Base-by-base conservation (phyloP, 2,888 invertebrate species). In the Deilephila porcellus region DNA sequence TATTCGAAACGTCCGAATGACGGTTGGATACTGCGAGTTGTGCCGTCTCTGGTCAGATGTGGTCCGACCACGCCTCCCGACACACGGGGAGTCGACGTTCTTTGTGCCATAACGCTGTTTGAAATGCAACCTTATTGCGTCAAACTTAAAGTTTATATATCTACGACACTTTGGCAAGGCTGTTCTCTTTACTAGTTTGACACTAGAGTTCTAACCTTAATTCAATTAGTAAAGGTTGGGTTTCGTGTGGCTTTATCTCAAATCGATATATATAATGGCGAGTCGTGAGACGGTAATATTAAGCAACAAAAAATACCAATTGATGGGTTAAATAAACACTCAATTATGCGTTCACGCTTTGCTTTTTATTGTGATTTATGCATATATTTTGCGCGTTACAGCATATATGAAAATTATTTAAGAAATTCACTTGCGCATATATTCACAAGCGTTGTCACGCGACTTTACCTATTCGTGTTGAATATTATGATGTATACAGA, bases 1-100 rank as follows among this genome's bases (percentile, higher is more conserved):
- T 81, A 85, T 85, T 87, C 81, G 79, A 82, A 84, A 86, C 89
- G 88, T 83, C 82, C 86, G 86, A 83, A 79, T 83, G 86, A 82
- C 82, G 77, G 86, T 81, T 84, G 82, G 82, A 81, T 81, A 88
- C 89, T 87, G 88, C 86, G 79, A 80, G 79, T 78, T 79, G 82
- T 82, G 84, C 77, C 79, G 78, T 80, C 78, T 80, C 79, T 77
- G 80, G 74, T 78, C 74, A 77, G 78, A 78, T 76, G 79, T 73
- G 71, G 76, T 78, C 76, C 60, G 81, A 83, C 88, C 88, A 88
- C 89, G 89, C 89, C 89, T 87, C 82, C 75, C 71, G 14, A 72
- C 62, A 72, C 77, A 76, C 76, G 82, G 85, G 87, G 87, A 84
- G 87, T 85, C 74, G 75, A 79, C 82, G 74, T 71, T 76, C 74